Percentiles rank a stretch among this genome's conserved stretches.
phyloP scores from a whole-genome alignment of 1,140 invertebrate species.

The Bacillus rossius region DNA sequence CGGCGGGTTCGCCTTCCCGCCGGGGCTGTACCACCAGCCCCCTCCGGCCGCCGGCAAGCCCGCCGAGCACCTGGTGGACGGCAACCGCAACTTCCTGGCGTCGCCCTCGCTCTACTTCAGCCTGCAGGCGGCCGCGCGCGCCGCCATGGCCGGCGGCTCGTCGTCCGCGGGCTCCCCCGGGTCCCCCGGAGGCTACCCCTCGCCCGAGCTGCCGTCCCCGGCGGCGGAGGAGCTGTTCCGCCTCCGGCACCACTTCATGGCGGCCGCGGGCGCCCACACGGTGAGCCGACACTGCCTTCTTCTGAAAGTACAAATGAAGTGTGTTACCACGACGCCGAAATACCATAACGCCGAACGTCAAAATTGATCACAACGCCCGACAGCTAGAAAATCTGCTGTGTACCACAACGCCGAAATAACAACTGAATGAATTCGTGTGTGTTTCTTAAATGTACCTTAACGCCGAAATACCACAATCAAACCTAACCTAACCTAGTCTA shows the following conservation, averaged over 20 bases:
- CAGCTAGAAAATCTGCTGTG: no score
- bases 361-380: no score
- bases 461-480: no score
- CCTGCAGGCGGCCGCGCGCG: constrained; percentile 47
- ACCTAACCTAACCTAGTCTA: no score
- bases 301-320: no score
- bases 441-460: no score
- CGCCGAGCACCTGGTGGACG: constrained; percentile 23
- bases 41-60: background rate
- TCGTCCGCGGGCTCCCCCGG: background rate
- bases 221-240: constrained; percentile 44
- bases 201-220: background rate
- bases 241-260: constrained; percentile 42
- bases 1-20: constrained; percentile 19
- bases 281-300: constrained; percentile 30
- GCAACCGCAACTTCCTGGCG: constrained; percentile 43
- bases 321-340: no score
- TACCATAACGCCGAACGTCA: no score
- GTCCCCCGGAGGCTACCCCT: background rate
- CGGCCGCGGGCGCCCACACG: constrained; percentile 18
- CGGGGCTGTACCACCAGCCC: constrained; percentile 8
- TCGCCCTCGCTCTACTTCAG: constrained; percentile 55
- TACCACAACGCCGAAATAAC: no score
- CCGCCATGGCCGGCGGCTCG: constrained; percentile 41
- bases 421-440: no score